Evolutionary conservation across 2,888 invertebrate genomes (phyloP), one percentile per base, ranked within the genome.

Genomic region (Cryptosula pallasiana): DNA sequence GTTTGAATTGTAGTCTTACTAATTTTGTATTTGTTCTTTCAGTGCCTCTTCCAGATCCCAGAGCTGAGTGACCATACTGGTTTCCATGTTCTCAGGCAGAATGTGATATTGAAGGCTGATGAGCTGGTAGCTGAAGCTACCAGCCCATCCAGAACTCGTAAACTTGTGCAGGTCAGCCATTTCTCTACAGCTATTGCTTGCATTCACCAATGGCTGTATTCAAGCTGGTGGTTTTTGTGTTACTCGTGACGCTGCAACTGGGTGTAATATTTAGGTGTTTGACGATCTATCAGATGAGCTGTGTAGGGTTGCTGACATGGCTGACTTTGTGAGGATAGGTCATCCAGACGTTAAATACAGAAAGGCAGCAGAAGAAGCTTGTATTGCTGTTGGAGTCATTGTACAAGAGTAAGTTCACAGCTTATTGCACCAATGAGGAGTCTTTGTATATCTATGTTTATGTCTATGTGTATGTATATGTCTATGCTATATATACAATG

Each of bases 251-350:
- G n/a, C n/a, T n/a, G n/a, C n/a, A n/a, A n/a, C n/a, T n/a, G n/a
- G n/a, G n/a, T n/a, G n/a, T n/a, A n/a, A n/a, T 45, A 5, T 83
- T 34, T 74, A 78, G 55, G 78, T 98, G 73, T 97, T 99, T 83
- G 99, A 99, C 84, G 94, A 98, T 77, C 87, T 99, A 16, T 98
- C 98, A 0, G 93, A 99, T 84, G 90, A 91, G 0, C 86, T 99
- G 70, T 99, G 99, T 83, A 91, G 92, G 86, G 95, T 97, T 0
- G 99, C 98, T 0, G 99, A 99, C 85, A 87, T 99, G 83, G 93
- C 97, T 0, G 99, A 99, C 86, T 99, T 98, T 86, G 90, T 98
- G 58, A 88, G 98, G 75, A 89, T 95, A 36, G 93, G 95, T 3
- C 98, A 99, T 87, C 95, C 96, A 0, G 89, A 91, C 75, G 58